A percentile compares a stretch with the other conserved stretches of the same genome.
Conservation (phyloP, 2,113 vertebrate genomes). For the Carettochelys insculpta region DNA sequence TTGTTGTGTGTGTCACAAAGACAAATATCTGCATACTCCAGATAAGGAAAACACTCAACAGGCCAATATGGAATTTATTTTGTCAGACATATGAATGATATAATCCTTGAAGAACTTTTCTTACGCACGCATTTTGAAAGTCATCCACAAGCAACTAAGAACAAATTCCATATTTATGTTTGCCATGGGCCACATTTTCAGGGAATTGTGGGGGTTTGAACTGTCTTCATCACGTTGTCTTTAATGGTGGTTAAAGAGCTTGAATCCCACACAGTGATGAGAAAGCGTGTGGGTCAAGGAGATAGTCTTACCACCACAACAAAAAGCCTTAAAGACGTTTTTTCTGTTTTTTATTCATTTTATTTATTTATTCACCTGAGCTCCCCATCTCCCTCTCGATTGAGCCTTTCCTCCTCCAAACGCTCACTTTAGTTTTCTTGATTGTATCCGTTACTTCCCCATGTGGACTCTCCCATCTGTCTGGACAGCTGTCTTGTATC, state of each 20-base stretch:
- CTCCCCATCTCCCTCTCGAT: neutral
- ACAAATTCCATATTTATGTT: neutral
- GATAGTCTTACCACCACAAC: neutral
- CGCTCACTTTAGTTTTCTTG: conserved; percentile 30
- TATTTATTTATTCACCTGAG: neutral
- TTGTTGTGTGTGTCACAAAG: neutral
- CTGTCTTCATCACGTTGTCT: neutral
- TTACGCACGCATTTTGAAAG: neutral
- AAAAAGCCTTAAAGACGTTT: neutral
- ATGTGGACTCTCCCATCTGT: conserved; percentile 44
- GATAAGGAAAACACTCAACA: neutral
- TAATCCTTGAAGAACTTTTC: neutral
- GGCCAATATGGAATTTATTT: neutral
- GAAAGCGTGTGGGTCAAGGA: fast-evolving
- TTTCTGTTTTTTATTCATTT: neutral
- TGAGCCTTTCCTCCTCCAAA: neutral
- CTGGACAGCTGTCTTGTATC: neutral
- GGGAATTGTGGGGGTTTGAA: neutral
- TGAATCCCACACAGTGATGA: neutral
- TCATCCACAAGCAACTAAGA: neutral
- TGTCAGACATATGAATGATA: neutral
- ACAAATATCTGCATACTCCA: neutral
- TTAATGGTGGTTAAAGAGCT: neutral
- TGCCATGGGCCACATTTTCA: neutral
- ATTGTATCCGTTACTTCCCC: conserved; percentile 14